These are phyloP conservation scores for Lampropteryx suffumata DNA, from an alignment of 2,888 invertebrate species.

Conservation along the genomic window DNA sequence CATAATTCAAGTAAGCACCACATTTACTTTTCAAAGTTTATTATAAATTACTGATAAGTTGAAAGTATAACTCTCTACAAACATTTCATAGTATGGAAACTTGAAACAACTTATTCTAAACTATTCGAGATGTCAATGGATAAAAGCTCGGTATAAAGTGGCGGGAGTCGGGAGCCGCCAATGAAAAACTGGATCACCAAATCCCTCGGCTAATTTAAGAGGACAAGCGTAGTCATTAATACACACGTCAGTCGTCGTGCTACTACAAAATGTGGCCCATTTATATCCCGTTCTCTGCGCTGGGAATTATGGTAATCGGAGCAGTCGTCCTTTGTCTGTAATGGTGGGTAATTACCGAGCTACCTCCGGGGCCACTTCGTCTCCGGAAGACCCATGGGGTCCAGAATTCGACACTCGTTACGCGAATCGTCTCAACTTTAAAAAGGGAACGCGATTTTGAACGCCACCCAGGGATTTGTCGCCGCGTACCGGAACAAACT, in stretches of 20 bases:
- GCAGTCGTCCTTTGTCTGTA: constrained; percentile 82
- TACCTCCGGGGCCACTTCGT: constrained; percentile 77
- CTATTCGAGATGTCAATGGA: constrained; percentile 41
- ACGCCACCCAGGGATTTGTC: constrained; percentile 70
- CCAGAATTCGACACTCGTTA: constrained; percentile 81
- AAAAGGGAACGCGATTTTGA: constrained; percentile 79
- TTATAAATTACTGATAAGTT: too few species aligned
- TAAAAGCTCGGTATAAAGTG: constrained; percentile 34
- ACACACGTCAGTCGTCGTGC: constrained; percentile 80
- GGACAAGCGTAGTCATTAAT: constrained; percentile 82
- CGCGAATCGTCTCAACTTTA: constrained; percentile 80
- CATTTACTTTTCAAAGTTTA: too few species aligned
- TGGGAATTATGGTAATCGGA: constrained; percentile 82
- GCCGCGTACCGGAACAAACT: constrained; percentile 57
- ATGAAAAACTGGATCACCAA: constrained; percentile 80
- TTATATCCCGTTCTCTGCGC: constrained; percentile 76
- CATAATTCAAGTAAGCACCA: too few species aligned
- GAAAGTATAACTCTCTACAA: too few species aligned
- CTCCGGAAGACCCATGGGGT: constrained; percentile 65
- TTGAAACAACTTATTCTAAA: constrained; percentile 41
- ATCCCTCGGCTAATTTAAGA: constrained; percentile 80
- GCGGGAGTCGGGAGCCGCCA: constrained; percentile 42
- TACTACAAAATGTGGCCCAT: constrained; percentile 81
- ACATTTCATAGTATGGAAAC: constrained; percentile 24
- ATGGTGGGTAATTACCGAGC: constrained; percentile 80